Percentiles rank a stretch among this genome's conserved stretches.
Conservation (phyloP, 2,888 invertebrate species). For the Torymus tubicola region DNA sequence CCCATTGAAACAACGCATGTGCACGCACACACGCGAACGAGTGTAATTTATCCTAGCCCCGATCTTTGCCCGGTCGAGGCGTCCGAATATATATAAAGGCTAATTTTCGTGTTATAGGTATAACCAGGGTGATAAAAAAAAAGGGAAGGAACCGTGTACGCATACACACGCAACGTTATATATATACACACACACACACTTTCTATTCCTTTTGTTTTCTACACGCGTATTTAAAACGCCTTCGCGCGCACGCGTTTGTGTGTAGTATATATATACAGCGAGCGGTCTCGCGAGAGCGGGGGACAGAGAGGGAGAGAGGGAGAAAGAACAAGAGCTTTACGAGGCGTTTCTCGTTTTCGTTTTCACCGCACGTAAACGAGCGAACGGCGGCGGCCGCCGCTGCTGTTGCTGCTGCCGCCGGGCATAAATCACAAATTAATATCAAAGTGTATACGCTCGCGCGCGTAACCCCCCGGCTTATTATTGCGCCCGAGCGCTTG, state of each 20-base stretch:
- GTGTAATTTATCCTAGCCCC: slow-evolving; percentile 11
- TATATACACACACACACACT: neutral
- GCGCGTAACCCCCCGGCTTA: slow-evolving; percentile 6
- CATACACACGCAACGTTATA: too few relatives aligned
- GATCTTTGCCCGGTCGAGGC: neutral
- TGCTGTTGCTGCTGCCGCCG: neutral
- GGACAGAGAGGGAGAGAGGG: too few relatives aligned
- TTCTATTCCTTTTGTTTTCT: neutral
- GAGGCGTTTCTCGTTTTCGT: slow-evolving; percentile 46
- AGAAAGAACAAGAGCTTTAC: slow-evolving; percentile 17
- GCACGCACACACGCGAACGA: neutral
- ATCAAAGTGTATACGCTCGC: slow-evolving; percentile 41
- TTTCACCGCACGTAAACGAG: slow-evolving; percentile 38
- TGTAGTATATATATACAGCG: too few relatives aligned
- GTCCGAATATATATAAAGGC: neutral
- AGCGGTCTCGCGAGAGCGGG: too few relatives aligned
- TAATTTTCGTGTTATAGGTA: slow-evolving; percentile 20
- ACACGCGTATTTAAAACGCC: too few relatives aligned
- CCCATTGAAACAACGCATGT: neutral
- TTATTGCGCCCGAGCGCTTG: slow-evolving; percentile 37
- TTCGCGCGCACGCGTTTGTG: too few relatives aligned
- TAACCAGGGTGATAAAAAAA: neutral
- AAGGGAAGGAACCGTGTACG: too few relatives aligned
- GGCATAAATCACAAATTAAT: slow-evolving; percentile 53
- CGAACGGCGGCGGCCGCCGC: slow-evolving; percentile 25